Percentiles rank a stretch among this genome's conserved stretches.
These are phyloP conservation scores for Prionailurus viverrinus DNA, from an alignment of 2,113 vertebrate species.

Conservation along the genomic window DNA sequence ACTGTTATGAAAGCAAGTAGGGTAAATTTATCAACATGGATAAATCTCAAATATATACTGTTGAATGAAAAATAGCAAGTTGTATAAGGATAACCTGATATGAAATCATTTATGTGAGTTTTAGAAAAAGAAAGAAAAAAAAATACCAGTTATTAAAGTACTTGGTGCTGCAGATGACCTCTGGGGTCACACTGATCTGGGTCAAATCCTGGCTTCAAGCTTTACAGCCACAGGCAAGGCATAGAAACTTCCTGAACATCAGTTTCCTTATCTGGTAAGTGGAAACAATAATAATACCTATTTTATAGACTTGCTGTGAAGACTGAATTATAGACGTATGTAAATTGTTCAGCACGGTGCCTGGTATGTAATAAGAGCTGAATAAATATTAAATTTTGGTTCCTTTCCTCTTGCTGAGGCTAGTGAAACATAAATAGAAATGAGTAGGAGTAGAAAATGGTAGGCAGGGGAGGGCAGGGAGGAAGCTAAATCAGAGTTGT, in stretches of 20 bases:
- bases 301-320: not conserved
- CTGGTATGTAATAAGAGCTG: not conserved
- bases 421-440: not conserved
- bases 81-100: not conserved
- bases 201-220: not conserved
- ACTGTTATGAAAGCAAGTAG: not conserved
- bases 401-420: not conserved
- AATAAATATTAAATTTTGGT: not conserved
- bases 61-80: not conserved
- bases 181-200: not conserved
- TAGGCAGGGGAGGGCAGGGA: not conserved
- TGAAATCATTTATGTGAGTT: not conserved
- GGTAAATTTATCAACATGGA: not conserved
- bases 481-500: not conserved
- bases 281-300: not conserved
- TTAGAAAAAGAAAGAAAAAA: not conserved
- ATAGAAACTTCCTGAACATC: not conserved
- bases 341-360: not conserved
- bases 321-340: not conserved
- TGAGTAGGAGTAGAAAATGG: not conserved
- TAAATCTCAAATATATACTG: not conserved
- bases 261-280: not conserved
- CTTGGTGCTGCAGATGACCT: not conserved
- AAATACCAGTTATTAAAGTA: not conserved
- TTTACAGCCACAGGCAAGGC: not conserved